phyloP scores from a whole-genome alignment of 2,797 vertebrate genomes.

The Pseudopleuronectes americanus region DNA sequence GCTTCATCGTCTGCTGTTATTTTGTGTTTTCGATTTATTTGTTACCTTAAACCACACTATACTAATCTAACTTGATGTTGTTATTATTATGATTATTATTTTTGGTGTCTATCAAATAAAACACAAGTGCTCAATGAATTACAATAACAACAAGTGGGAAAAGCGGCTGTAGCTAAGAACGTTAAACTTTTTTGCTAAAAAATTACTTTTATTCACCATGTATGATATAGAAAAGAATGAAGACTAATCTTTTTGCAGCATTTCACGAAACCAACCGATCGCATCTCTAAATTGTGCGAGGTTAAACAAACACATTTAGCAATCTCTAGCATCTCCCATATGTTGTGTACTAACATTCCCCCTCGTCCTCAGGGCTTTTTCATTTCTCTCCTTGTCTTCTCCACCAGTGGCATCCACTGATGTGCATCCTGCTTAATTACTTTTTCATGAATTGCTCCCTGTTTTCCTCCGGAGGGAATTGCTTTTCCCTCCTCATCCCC shows the following conservation, averaged over 20 bases:
- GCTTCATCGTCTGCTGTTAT: too few relatives aligned
- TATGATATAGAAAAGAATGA: too few relatives aligned
- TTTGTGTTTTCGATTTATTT: too few relatives aligned
- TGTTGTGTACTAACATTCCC: conserved; percentile 50
- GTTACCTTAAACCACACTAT: too few relatives aligned
- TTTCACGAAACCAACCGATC: background rate
- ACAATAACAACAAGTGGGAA: background rate
- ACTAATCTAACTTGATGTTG: too few relatives aligned
- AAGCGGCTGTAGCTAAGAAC: background rate
- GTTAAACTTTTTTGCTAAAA: background rate
- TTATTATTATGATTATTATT: too few relatives aligned
- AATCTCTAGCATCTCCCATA: conserved; percentile 16
- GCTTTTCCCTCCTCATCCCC: conserved; percentile 33
- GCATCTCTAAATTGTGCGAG: background rate
- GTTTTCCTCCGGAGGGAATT: conserved; percentile 65
- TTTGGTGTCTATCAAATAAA: too few relatives aligned
- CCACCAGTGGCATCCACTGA: conserved; percentile 66
- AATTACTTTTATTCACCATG: too few relatives aligned
- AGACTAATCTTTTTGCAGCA: too few relatives aligned
- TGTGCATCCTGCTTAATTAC: conserved; percentile 79
- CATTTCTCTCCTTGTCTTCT: conserved; percentile 39
- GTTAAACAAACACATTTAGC: conserved; percentile 27
- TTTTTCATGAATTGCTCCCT: conserved; percentile 75
- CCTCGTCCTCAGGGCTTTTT: conserved; percentile 33
- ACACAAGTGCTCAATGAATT: background rate